These are phyloP conservation scores for Epizoanthus ramosus DNA, from an alignment of 92 coral and sea anemone genomes.

Conservation along the genomic window DNA sequence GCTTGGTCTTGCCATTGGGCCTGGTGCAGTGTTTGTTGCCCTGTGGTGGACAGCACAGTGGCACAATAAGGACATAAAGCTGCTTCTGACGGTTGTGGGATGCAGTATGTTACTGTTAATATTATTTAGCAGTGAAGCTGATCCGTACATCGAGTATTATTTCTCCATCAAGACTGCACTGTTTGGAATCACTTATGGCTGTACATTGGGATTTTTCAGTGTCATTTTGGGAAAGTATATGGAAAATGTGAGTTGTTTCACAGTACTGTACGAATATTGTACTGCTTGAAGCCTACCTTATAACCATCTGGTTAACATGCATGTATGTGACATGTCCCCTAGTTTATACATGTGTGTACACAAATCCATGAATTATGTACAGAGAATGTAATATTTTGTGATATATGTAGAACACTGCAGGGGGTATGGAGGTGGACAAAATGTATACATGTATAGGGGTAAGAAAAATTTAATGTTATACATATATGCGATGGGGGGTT, in stretches of 20 bases:
- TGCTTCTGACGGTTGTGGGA: background rate
- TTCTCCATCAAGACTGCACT: constrained; percentile 26
- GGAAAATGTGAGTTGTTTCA: background rate
- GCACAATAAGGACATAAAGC: background rate
- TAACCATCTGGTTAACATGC: too few species aligned
- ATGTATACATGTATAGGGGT: too few species aligned
- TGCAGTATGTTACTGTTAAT: constrained; percentile 18
- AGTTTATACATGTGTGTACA: too few species aligned
- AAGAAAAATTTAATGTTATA: too few species aligned
- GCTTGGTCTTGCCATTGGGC: constrained; percentile 29
- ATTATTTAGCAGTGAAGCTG: constrained; percentile 23
- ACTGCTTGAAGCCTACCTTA: too few species aligned
- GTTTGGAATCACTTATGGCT: background rate
- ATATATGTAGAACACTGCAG: too few species aligned
- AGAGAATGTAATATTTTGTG: too few species aligned
- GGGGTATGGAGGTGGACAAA: too few species aligned
- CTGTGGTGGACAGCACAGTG: constrained; percentile 4
- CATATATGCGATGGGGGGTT: too few species aligned
- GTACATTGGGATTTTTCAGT: constrained; percentile 3
- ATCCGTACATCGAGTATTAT: constrained; percentile 19
- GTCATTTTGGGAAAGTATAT: background rate
- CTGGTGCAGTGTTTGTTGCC: background rate
- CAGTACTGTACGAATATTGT: too few species aligned
- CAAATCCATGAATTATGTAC: too few species aligned
- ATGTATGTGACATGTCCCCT: too few species aligned